Evolutionary conservation across 2,797 vertebrate genomes (phyloP), one percentile per base, ranked within the genome.

Genomic region (Podarcis siculus): DNA sequence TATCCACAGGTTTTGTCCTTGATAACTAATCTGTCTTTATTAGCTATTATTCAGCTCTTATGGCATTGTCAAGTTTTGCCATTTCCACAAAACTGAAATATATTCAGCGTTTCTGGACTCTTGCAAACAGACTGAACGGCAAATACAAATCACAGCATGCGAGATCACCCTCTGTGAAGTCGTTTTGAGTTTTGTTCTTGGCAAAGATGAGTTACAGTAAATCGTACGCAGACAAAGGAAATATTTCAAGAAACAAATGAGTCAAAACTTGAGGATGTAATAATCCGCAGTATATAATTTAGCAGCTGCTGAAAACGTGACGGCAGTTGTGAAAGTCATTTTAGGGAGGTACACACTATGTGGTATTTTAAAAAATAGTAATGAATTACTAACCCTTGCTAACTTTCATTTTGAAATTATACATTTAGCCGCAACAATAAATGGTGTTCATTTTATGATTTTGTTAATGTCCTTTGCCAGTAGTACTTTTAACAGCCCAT

Each of bases 21-120:
- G 78, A 87, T 87, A 94, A 92, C n/a, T 92, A 82, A 87, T 79
- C 55, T 84, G 76, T 87, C 91, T 87, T 9, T 80, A 37, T 90
- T 37, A 35, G 7, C 45, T 79, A 73, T 67, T 90, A 91, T 90
- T 93, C 86, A 37, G 1, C 58, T 91, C 37, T 81, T 1, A 88
- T 75, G 88, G 89, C 66, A 39, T 77, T 87, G 91, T 73, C 27
- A 82, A 81, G 91, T 86, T 95, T 95, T 90, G 39, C 86, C 93
- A 89, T 95, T 96, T 95, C 95, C 94, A 93, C 91, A 83, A 84
- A 90, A 96, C 92, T 96, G 92, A 95, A 90, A 95, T 91, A 91
- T 75, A 86, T 75, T 86, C 91, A 3, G 83, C 87, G 80, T 86
- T 91, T 58, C 91, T 94, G 94, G 84, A 1, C 1, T 79, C 86